Evolutionary conservation across 2,888 invertebrate species (phyloP).

Genomic region (Thereva nobilitata): DNA sequence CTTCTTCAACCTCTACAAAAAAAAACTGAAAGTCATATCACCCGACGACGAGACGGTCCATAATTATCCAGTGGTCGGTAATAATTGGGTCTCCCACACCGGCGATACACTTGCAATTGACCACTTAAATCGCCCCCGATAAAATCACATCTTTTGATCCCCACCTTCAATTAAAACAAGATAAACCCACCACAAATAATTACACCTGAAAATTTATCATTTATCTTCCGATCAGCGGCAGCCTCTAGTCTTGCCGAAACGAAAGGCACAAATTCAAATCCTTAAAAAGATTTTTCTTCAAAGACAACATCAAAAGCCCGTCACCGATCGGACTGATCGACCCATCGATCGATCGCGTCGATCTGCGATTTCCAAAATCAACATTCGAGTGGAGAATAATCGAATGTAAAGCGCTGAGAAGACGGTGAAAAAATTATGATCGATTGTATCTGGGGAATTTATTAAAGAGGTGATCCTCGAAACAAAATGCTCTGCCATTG

Average conservation of each 20-base stretch:
- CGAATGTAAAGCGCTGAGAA: constrained; percentile 7
- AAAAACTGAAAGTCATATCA: constrained; percentile 33
- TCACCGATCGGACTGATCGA: too few species aligned
- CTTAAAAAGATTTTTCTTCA: too few species aligned
- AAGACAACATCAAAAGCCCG: too few species aligned
- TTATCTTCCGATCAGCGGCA: too few species aligned
- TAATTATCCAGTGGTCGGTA: constrained; percentile 22
- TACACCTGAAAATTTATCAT: too few species aligned
- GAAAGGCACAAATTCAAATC: too few species aligned
- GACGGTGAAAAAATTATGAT: constrained; percentile 34
- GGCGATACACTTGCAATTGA: background rate
- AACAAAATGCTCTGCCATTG: constrained; percentile 37
- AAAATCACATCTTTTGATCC: too few species aligned
- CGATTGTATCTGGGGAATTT: constrained; percentile 40
- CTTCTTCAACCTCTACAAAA: background rate
- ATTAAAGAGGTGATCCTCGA: constrained; percentile 36
- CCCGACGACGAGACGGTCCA: background rate
- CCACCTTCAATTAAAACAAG: too few species aligned
- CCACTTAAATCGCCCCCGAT: background rate
- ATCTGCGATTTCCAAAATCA: constrained; percentile 7
- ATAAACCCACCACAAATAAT: too few species aligned
- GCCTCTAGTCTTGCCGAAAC: too few species aligned
- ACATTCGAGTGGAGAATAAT: background rate
- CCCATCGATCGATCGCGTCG: too few species aligned
- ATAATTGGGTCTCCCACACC: constrained; percentile 20